Base-by-base conservation (phyloP, 2,113 vertebrate genomes). In the Smithornis capensis region DNA sequence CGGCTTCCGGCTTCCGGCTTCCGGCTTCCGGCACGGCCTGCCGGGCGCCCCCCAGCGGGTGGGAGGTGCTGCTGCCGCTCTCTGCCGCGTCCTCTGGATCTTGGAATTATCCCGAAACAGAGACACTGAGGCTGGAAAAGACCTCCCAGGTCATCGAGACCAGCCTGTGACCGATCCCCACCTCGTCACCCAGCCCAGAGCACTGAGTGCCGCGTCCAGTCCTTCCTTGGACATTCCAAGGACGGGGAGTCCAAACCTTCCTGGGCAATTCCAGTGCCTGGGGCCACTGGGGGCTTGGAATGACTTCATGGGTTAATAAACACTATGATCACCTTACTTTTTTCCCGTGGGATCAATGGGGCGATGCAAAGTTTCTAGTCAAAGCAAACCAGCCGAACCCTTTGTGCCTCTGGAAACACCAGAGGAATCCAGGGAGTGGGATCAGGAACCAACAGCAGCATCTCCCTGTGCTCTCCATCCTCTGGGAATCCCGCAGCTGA, bases 401-500 rank as follows among this genome's bases (percentile, higher is more conserved):
- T 47, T 47, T 21, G 45, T 47, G 42, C 42, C 42, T 44, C 42
- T 13, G 42, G 68, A 38, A 50, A 37, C 44, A 24, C 22, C 8
- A 2, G 16, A 0, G 1, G 45, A 25, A 17, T 19, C 5, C 45
- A 3, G 45, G 52, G 56, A 1, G 4, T 5, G 1, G 56, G 52
- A 23, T 29, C 22, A 24, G 59, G 29, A 9, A 24, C 37, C 11
- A 6, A 11, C 15, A 23, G 1, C 10, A 17, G 31, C 24, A 2
- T 50, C 71, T 23, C 44, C 9, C 45, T 22, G 45, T 21, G 19
- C 45, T 47, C 45, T 47, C 45, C 45, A 47, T 47, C 14, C 25
- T 6, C 15, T 0, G 0, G 45, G 31, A 19, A 15, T 35, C 19
- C 2, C 38, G 15, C 9, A 0, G 10, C 63, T 5, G 16, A 15